Evolutionary conservation across 2,113 vertebrate species (phyloP), one percentile per base, ranked within the genome.

Genomic region (Orycteropus afer): DNA sequence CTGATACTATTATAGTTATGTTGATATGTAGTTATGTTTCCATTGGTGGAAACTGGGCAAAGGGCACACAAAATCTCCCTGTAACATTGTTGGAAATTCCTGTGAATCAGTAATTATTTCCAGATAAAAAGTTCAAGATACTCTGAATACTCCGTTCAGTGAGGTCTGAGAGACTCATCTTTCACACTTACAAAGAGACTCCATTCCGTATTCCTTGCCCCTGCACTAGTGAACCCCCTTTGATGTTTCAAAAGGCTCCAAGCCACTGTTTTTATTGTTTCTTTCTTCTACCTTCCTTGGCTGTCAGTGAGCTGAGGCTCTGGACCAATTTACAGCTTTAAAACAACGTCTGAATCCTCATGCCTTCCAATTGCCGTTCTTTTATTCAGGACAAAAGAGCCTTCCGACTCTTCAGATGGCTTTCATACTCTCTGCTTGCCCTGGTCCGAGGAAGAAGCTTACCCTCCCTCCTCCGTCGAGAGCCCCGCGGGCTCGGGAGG

Each of bases 341-440:
- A 97, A 77, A 99, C 89, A 18, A 99, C 96, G 96, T 99, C 98
- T 0, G 98, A 98, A 37, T 98, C 98, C 76, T 76, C 45, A 23
- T 97, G 98, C 63, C 92, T 98, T 85, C 99, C 98, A 10, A 99
- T 96, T 0, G 96, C 98, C 0, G 98, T 98, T 2, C 94, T 98
- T 95, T 89, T 93, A 1, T 98, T 98, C 77, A 99, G 98, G 94
- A 97, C 96, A 89, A 98, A 98, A 69, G 98, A 94, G 14, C 97
- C 98, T 34, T 98, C 98, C 0, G 96, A 1, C 98, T 96, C 97
- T 97, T 98, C 0, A 99, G 97, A 63, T 98, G 18, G 98, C 98
- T 94, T 80, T 98, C 99, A 98, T 99, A 1, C 1, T 79, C 63
- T 69, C 1, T 14, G 42, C 59, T 81, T 69, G 37, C 6, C 82